phyloP scores from a whole-genome alignment of 2,113 vertebrate genomes.

The Laterallus jamaicensis region DNA sequence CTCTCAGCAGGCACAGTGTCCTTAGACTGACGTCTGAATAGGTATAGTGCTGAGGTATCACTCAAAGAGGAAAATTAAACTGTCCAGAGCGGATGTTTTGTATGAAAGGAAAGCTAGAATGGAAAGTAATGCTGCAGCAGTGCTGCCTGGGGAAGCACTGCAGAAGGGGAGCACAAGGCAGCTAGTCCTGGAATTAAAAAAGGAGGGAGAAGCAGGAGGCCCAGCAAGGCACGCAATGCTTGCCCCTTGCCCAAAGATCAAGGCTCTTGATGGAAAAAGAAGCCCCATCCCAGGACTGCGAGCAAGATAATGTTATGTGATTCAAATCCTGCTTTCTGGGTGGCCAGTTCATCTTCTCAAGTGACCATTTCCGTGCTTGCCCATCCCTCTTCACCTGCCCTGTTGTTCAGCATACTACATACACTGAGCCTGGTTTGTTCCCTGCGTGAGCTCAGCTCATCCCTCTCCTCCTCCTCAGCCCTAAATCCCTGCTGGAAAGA shows the following conservation, averaged over 20 bases:
- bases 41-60: not conserved
- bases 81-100: not conserved
- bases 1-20: fast-evolving
- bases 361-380: not conserved
- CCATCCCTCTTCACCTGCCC: not conserved
- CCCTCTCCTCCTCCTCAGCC: not conserved
- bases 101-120: not conserved
- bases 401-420: not conserved
- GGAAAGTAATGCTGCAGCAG: not conserved
- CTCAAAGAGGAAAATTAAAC: not conserved
- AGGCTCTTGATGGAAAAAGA: not conserved
- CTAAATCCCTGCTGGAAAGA: not conserved
- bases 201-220: not conserved
- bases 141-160: not conserved
- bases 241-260: not conserved
- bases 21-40: not conserved
- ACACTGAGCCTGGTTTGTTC: not conserved
- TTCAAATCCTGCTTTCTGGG: not conserved
- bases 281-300: not conserved
- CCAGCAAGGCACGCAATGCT: not conserved
- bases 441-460: not conserved
- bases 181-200: not conserved
- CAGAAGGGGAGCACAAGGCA: not conserved
- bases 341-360: not conserved
- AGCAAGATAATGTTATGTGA: not conserved